Conservation (phyloP, 2,113 vertebrate genomes). For the Pseudois nayaur region DNA sequence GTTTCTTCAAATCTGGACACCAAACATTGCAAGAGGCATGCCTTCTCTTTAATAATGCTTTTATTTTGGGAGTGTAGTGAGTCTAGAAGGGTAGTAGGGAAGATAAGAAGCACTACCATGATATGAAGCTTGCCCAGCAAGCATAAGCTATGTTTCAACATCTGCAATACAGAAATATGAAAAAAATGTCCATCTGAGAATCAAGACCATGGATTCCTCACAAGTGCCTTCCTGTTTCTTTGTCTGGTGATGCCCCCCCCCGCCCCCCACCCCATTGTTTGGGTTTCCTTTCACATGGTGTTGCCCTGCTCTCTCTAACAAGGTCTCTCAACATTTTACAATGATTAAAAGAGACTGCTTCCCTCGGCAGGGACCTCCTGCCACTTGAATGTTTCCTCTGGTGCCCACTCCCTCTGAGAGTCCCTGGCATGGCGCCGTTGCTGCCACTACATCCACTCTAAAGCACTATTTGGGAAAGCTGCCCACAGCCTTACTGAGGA, state of each 20-base stretch:
- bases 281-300: neutral
- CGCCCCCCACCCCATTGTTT: neutral
- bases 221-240: neutral
- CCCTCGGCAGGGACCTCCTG: slow-evolving; percentile 7
- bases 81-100: neutral
- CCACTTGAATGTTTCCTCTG: neutral
- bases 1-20: neutral
- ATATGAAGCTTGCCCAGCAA: neutral
- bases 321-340: neutral
- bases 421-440: neutral
- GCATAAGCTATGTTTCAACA: neutral
- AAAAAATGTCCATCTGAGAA: neutral
- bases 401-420: neutral
- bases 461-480: neutral
- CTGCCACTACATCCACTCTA: neutral
- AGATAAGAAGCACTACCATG: neutral
- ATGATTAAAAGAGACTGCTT: neutral
- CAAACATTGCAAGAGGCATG: neutral
- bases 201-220: neutral
- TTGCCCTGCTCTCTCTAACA: neutral
- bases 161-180: neutral
- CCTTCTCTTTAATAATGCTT: neutral
- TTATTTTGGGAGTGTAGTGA: accelerated
- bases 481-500: neutral
- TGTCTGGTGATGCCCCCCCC: neutral